Evolutionary conservation across 2,113 vertebrate species (phyloP).

Genomic region (Thalassoma bifasciatum): DNA sequence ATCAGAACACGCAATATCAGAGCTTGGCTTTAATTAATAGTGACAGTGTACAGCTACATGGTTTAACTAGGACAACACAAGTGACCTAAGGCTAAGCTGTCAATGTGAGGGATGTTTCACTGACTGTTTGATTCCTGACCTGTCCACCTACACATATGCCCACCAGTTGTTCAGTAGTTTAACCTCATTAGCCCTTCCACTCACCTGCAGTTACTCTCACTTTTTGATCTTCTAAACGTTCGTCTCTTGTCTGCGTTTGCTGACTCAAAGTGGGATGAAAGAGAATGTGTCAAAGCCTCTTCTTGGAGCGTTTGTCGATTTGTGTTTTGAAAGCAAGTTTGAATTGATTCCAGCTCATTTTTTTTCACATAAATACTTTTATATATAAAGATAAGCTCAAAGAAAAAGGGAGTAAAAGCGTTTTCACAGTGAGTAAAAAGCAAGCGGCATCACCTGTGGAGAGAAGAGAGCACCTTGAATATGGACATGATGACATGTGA

Average conservation of each 20-base stretch:
- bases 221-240: constrained; percentile 25
- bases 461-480: constrained; percentile 57
- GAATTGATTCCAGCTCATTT: background rate
- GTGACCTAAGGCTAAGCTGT: background rate
- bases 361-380: background rate
- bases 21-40: background rate
- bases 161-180: background rate
- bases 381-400: background rate
- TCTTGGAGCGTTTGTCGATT: background rate
- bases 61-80: background rate
- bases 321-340: background rate
- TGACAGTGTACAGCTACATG: background rate
- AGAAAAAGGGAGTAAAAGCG: background rate
- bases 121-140: constrained; percentile 10
- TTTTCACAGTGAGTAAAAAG: background rate
- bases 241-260: background rate
- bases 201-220: constrained; percentile 27
- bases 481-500: constrained; percentile 52
- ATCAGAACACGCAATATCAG: background rate
- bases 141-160: constrained; percentile 17
- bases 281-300: background rate
- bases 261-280: constrained; percentile 12
- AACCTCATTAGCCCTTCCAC: constrained; percentile 13
- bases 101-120: background rate
- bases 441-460: constrained; percentile 42